phyloP scores from a whole-genome alignment of 2,113 vertebrate species.

The Sporophila hypoxantha region DNA sequence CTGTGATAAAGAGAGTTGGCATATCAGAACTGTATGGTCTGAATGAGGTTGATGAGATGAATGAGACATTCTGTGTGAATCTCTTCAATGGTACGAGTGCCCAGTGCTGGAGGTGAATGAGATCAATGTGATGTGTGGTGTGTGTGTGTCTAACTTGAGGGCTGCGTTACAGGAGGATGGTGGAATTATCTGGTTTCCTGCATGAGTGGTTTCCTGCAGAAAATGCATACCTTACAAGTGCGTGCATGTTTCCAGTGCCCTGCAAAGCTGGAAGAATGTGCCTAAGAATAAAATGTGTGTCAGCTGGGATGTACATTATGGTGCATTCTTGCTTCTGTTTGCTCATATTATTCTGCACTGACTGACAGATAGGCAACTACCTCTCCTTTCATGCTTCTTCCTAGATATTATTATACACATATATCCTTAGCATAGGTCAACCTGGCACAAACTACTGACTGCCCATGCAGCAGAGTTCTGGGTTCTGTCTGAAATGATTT shows the following conservation, averaged over 20 bases:
- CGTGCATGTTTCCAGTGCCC: background rate
- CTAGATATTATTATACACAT: background rate
- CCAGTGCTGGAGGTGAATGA: background rate
- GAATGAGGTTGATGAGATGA: background rate
- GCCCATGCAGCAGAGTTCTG: background rate
- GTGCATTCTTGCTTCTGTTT: background rate
- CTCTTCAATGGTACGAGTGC: accelerated
- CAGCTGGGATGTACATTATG: background rate
- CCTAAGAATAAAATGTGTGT: background rate
- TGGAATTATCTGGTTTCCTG: background rate
- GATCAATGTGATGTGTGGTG: background rate
- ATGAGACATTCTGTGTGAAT: background rate
- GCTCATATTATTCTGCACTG: background rate
- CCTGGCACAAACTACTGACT: background rate
- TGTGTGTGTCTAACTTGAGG: background rate
- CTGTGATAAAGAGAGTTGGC: background rate
- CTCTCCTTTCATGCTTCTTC: background rate
- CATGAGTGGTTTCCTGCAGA: background rate
- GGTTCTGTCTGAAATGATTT: background rate
- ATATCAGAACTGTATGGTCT: background rate
- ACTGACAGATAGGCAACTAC: background rate
- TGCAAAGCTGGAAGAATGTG: background rate
- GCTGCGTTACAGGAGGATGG: background rate
- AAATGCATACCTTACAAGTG: background rate
- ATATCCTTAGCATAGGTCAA: background rate